Conservation (phyloP, 2,888 invertebrate species). For the Sphaeridia pumilis region DNA sequence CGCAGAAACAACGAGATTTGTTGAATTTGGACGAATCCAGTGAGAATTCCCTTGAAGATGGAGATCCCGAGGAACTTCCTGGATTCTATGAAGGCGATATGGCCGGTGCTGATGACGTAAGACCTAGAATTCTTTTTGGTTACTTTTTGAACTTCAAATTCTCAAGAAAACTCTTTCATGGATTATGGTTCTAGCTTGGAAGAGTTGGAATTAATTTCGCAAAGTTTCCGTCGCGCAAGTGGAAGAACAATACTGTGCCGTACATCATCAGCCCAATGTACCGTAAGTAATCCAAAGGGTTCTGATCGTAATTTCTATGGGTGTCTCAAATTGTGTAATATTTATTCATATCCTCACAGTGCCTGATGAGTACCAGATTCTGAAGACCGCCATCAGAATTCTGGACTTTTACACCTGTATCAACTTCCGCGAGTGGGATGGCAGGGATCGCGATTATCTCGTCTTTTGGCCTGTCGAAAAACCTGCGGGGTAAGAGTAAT, state of each 20-base stretch:
- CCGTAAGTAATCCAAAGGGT: constrained; percentile 43
- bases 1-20: constrained; percentile 29
- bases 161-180: background rate
- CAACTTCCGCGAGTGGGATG: constrained; percentile 53
- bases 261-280: constrained; percentile 53
- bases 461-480: constrained; percentile 55
- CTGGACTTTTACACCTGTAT: constrained; percentile 55
- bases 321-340: background rate
- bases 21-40: constrained; percentile 18
- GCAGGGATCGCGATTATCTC: constrained; percentile 51
- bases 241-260: constrained; percentile 54
- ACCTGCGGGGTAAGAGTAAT: constrained; percentile 46
- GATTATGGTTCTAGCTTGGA: constrained; percentile 17
- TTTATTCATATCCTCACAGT: constrained; percentile 39
- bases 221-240: constrained; percentile 52
- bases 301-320: background rate
- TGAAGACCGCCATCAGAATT: constrained; percentile 49
- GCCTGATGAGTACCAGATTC: constrained; percentile 48
- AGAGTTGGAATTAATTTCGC: constrained; percentile 54
- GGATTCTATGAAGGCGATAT: constrained; percentile 58
- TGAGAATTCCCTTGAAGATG: constrained; percentile 13
- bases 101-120: constrained; percentile 48
- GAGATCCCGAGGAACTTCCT: constrained; percentile 55
- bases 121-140: constrained; percentile 11
- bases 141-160: background rate